Conservation (phyloP, 2,888 invertebrate genomes). For the Epicampocera succincta region DNA sequence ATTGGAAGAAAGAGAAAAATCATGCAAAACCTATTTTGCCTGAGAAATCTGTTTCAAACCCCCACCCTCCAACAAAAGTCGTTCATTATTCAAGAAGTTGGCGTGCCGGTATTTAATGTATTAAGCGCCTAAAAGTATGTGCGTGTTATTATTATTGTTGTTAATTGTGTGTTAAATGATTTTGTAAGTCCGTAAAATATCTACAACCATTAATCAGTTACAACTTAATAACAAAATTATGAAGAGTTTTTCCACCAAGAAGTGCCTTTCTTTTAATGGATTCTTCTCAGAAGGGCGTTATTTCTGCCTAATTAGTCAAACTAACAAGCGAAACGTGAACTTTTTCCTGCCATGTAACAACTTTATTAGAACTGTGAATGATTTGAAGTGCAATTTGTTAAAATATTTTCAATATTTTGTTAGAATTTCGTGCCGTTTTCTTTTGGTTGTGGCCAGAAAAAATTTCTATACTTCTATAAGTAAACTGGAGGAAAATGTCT, state of each 20-base stretch:
- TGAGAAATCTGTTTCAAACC: not conserved
- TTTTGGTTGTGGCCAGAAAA: not conserved
- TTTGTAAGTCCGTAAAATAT: constrained; percentile 30
- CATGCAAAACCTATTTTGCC: constrained; percentile 6
- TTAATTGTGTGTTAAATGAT: constrained; percentile 59
- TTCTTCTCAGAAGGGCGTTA: constrained; percentile 48
- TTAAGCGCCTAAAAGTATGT: constrained; percentile 66
- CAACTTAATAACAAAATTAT: not conserved
- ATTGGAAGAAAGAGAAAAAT: constrained; percentile 9
- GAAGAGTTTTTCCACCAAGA: not conserved
- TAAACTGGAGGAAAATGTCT: not conserved
- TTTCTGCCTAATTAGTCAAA: not conserved
- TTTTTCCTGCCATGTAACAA: constrained; percentile 1
- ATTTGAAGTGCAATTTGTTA: not conserved
- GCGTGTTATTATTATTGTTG: constrained; percentile 45
- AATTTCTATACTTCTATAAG: constrained; percentile 41
- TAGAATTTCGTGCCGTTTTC: not conserved
- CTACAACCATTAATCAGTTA: constrained; percentile 41
- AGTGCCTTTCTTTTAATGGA: not conserved
- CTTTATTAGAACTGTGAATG: not conserved
- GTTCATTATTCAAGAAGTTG: constrained; percentile 17
- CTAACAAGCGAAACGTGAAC: not conserved
- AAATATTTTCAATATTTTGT: constrained; percentile 24
- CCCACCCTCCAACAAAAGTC: not conserved
- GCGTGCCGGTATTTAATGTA: constrained; percentile 47